Base-by-base conservation (phyloP, 1,140 invertebrate species). In the Ganaspis sp. region DNA sequence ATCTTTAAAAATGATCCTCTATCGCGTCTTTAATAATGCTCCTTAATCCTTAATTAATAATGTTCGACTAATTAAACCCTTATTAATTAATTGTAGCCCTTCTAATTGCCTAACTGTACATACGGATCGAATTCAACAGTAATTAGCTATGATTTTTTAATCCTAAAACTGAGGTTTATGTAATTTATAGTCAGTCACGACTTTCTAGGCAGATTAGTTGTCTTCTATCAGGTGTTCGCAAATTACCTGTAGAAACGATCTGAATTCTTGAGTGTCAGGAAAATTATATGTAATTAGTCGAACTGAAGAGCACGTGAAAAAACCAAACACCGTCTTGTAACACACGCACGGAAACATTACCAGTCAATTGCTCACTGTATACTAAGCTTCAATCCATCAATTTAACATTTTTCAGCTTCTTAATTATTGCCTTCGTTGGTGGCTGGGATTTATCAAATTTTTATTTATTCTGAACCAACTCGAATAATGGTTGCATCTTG, bases 261-360 rank as follows among this genome's bases (percentile, higher is more conserved):
- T 64, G 54, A 64, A 64, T 64, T 64, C 54, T 64, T 64, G 54
- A 64, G 54, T 64, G 54, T 64, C 54, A 64, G 54, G 54, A 64
- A 64, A 64, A 64, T 64, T 64, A 64, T 64, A 64, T 64, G 54
- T 64, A 64, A 64, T 64, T 64, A 64, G 54, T 64, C 9, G 54
- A 6, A 64, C 54, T 64, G 23, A 64, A 9, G 54, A 23, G 21
- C 54, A 15, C 21, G 21, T 23, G 54, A 19, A 64, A 64, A 64
- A 64, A 64, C 29, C 21, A 64, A 26, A 64, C 29, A 23, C 23
- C 54, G 54, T 64, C 29, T 64, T 64, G 54, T 64, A 64, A 64
- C 23, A 64, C 54, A 23, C 54, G 21, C 12, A 26, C 54, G 54
- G 23, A 64, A 64, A 64, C 54, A 29, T 64, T 64, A 64, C 21